A percentile compares a stretch with the other conserved stretches of the same genome.
These are phyloP conservation scores for Boleophthalmus pectinirostris DNA, from an alignment of 2,113 vertebrate genomes.

Conservation along the genomic window DNA sequence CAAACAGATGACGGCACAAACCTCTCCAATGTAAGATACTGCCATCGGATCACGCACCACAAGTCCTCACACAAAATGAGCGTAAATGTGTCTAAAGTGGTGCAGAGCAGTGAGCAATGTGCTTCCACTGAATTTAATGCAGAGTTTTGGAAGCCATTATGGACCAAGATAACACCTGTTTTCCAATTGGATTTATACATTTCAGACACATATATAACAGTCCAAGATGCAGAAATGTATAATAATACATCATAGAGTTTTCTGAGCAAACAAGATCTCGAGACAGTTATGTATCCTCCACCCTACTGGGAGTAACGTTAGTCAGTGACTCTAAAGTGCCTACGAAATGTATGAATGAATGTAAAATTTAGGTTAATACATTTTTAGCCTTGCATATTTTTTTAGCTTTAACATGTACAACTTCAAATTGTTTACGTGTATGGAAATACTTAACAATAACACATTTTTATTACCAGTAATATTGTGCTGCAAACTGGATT, in stretches of 20 bases:
- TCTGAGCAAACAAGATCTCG: background rate
- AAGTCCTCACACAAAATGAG: constrained; percentile 45
- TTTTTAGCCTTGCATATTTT: too few species aligned
- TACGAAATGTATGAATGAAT: constrained; percentile 2
- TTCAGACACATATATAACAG: too few species aligned
- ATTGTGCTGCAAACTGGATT: too few species aligned
- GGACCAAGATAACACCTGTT: constrained; percentile 25
- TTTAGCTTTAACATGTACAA: too few species aligned
- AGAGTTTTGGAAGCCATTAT: constrained; percentile 36
- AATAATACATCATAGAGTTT: background rate
- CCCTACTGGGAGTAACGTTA: background rate
- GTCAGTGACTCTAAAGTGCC: background rate
- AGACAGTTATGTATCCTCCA: background rate
- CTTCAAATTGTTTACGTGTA: too few species aligned
- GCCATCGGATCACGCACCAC: constrained; percentile 28
- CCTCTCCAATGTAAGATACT: constrained; percentile 42
- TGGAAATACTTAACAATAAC: too few species aligned
- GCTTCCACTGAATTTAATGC: constrained; percentile 40
- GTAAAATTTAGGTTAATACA: too few species aligned
- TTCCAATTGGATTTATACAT: background rate
- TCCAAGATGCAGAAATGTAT: too few species aligned
- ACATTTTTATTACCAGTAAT: too few species aligned
- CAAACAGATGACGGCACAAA: constrained; percentile 52
- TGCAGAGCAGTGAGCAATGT: constrained; percentile 35
- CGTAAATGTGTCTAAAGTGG: constrained; percentile 9